A percentile compares a stretch with the other conserved stretches of the same genome.
Evolutionary conservation across 1,140 invertebrate species (phyloP).

Genomic region (Coenobita brevimanus): DNA sequence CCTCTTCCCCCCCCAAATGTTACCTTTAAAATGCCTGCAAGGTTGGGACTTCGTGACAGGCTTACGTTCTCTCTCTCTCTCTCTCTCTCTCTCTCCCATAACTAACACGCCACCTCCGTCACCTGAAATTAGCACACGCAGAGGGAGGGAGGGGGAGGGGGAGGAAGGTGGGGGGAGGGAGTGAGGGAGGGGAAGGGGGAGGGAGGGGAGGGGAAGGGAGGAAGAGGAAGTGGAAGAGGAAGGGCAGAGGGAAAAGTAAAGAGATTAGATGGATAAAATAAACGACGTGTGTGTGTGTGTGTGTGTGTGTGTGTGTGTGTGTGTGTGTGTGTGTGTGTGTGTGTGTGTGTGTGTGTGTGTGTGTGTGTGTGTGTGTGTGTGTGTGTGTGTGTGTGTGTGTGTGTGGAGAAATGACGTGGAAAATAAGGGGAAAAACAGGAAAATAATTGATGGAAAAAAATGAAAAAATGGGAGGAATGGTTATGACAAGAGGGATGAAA

Average conservation of each 20-base stretch:
- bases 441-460: too few relatives aligned
- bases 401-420: background rate
- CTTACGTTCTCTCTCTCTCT: background rate
- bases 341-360: constrained; percentile 23
- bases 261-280: too few relatives aligned
- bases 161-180: too few relatives aligned
- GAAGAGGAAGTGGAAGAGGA: background rate
- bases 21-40: background rate
- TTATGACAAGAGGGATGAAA: background rate
- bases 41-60: background rate
- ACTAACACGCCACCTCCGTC: background rate
- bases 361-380: constrained; percentile 11
- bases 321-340: constrained; percentile 24
- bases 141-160: background rate
- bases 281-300: too few relatives aligned
- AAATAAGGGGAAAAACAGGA: too few relatives aligned
- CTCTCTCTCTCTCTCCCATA: background rate
- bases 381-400: too few relatives aligned
- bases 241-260: too few relatives aligned
- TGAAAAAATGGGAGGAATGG: background rate
- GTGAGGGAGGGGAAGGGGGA: too few relatives aligned
- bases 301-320: constrained; percentile 27
- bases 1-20: background rate
- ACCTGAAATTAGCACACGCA: background rate
- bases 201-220: background rate